These are phyloP conservation scores for Coelogynopora nodosa DNA, from an alignment of 2,888 invertebrate species.

Conservation along the genomic window DNA sequence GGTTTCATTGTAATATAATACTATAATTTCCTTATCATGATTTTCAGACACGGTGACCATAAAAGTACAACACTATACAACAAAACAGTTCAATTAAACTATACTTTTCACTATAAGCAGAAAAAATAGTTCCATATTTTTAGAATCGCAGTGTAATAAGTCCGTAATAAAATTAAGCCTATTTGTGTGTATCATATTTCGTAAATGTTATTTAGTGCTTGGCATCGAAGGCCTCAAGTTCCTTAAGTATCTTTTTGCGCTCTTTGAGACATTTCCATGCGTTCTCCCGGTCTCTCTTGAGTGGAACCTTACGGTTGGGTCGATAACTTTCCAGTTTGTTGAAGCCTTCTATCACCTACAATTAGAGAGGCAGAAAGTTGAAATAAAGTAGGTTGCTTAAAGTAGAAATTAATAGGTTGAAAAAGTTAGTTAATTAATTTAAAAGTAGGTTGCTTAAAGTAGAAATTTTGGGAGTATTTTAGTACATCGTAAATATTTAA, in stretches of 20 bases:
- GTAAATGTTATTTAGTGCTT: background rate
- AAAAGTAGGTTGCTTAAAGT: too few relatives aligned
- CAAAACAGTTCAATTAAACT: too few relatives aligned
- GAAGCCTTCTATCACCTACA: slow-evolving; percentile 33
- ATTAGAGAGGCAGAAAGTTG: too few relatives aligned
- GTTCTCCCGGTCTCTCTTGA: slow-evolving; percentile 76
- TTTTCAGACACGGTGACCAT: too few relatives aligned
- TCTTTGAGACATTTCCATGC: slow-evolving; percentile 73
- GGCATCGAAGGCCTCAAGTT: slow-evolving; percentile 49
- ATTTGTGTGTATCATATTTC: too few relatives aligned
- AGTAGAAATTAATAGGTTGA: background rate
- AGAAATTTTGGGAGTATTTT: too few relatives aligned
- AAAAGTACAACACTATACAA: too few relatives aligned
- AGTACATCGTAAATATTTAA: too few relatives aligned
- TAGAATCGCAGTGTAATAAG: background rate
- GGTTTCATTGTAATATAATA: too few relatives aligned
- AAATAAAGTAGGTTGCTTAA: background rate
- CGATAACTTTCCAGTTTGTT: slow-evolving; percentile 37
- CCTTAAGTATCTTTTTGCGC: slow-evolving; percentile 59
- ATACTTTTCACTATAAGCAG: too few relatives aligned
- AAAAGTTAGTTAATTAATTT: background rate
- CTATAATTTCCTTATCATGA: too few relatives aligned
- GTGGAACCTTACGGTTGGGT: slow-evolving; percentile 67
- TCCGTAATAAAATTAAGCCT: background rate
- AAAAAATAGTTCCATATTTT: background rate